Percentiles rank a stretch among this genome's conserved stretches.
These are phyloP conservation scores for Liposcelis brunnea DNA, from an alignment of 2,888 invertebrate genomes.

Conservation along the genomic window DNA sequence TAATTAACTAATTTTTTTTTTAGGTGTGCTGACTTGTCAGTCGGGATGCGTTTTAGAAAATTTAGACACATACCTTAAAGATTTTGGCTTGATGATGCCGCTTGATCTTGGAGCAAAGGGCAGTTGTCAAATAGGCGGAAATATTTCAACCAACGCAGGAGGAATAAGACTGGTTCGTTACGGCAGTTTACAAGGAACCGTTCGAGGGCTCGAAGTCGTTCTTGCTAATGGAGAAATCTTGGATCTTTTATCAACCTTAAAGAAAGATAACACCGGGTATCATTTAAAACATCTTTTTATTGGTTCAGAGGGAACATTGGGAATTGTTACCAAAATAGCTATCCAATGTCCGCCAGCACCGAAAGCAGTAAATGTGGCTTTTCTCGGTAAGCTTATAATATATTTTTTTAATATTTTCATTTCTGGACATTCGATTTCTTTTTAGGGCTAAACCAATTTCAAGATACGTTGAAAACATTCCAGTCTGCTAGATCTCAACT, in stretches of 20 bases:
- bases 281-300: slow-evolving; percentile 93
- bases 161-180: slow-evolving; percentile 86
- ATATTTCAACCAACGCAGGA: slow-evolving; percentile 92
- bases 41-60: slow-evolving; percentile 87
- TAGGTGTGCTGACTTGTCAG: slow-evolving; percentile 66
- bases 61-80: slow-evolving; percentile 55
- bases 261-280: slow-evolving; percentile 96
- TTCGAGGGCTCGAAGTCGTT: slow-evolving; percentile 83
- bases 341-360: slow-evolving; percentile 80
- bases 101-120: slow-evolving; percentile 94
- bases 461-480: slow-evolving; percentile 58
- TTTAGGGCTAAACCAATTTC: slow-evolving; percentile 57
- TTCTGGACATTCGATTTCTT: slow-evolving; percentile 12
- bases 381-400: slow-evolving; percentile 47
- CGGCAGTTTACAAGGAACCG: slow-evolving; percentile 77
- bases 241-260: slow-evolving; percentile 66
- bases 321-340: slow-evolving; percentile 80
- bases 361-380: slow-evolving; percentile 65
- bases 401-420: not conserved
- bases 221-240: slow-evolving; percentile 71
- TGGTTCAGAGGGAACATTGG: slow-evolving; percentile 93
- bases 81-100: slow-evolving; percentile 76
- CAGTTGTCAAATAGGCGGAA: slow-evolving; percentile 81
- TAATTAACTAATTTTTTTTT: slow-evolving; percentile 14
- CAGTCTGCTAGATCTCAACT: slow-evolving; percentile 53